A percentile compares a stretch with the other conserved stretches of the same genome.
phyloP scores from a whole-genome alignment of 2,888 invertebrate genomes.

The Oxytorus armatus region DNA sequence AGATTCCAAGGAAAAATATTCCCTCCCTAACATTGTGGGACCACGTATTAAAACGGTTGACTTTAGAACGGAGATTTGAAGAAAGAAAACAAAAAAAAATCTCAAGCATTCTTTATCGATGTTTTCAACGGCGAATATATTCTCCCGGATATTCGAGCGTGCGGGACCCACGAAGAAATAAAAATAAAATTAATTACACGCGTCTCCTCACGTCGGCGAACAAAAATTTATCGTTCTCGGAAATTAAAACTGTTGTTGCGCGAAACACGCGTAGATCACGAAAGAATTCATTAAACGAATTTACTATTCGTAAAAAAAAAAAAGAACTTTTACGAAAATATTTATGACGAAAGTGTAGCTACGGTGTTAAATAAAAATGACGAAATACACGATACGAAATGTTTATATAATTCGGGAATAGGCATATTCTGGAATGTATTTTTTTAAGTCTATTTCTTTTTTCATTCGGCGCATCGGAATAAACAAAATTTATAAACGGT shows the following conservation, averaged over 20 bases:
- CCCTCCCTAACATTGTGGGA: no score
- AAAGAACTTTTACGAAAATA: conserved; percentile 3
- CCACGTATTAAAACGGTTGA: no score
- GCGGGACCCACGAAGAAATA: conserved; percentile 30
- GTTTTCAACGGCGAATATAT: no score
- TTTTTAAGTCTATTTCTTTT: no score
- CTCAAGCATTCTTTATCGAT: no score
- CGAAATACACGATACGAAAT: no score
- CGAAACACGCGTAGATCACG: conserved; percentile 23
- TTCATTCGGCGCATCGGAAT: no score
- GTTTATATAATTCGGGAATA: no score
- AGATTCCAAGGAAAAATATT: no score
- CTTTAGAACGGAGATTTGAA: no score
- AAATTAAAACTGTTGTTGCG: conserved; percentile 38
- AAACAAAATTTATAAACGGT: not conserved
- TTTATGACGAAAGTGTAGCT: conserved; percentile 1
- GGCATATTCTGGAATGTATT: no score
- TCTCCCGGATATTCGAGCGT: not conserved
- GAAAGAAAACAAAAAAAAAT: no score
- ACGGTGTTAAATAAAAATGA: not conserved
- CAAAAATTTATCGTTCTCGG: conserved; percentile 25
- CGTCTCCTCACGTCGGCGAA: not conserved
- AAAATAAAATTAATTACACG: conserved; percentile 29
- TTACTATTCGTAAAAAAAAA: conserved; percentile 12
- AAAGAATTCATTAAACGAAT: conserved; percentile 1